Evolutionary conservation across 2,888 invertebrate genomes (phyloP).

Genomic region (Prenolepis imparis): DNA sequence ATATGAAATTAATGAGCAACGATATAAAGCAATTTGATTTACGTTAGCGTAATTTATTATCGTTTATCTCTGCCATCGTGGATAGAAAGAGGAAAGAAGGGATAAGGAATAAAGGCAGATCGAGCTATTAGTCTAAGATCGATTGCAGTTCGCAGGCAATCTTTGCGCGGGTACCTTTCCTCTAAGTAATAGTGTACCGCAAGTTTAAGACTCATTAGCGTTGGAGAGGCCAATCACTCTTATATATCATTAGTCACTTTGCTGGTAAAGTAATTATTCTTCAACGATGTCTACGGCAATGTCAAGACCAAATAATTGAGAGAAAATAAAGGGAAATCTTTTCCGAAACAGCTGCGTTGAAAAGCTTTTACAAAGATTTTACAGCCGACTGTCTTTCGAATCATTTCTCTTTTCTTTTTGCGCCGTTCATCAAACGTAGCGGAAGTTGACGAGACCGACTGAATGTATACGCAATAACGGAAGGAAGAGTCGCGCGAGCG

Average conservation of each 20-base stretch:
- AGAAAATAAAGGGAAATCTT: background rate
- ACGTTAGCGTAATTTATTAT: conserved; percentile 28
- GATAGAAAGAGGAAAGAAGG: background rate
- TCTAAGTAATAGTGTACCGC: conserved; percentile 47
- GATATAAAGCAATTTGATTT: conserved; percentile 19
- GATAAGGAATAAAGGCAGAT: conserved; percentile 33
- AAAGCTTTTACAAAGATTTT: conserved; percentile 40
- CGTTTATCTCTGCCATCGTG: background rate
- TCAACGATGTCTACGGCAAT: conserved; percentile 24
- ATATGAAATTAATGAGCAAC: conserved; percentile 14
- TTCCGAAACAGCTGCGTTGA: background rate
- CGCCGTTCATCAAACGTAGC: conserved; percentile 65
- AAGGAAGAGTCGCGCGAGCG: conserved; percentile 42
- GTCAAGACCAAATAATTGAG: conserved; percentile 12
- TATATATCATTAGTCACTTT: conserved; percentile 51
- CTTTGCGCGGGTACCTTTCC: conserved; percentile 20
- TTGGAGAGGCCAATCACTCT: conserved; percentile 53
- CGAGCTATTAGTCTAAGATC: conserved; percentile 47
- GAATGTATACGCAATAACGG: conserved; percentile 66
- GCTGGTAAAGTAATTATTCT: conserved; percentile 50
- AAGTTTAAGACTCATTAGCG: conserved; percentile 57
- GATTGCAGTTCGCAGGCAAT: conserved; percentile 48
- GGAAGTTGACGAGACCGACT: conserved; percentile 66
- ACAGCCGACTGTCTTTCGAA: conserved; percentile 45
- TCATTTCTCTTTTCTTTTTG: conserved; percentile 34